These are phyloP conservation scores for Oenanthe oenanthe DNA, from an alignment of 2,113 vertebrate genomes.

Conservation along the genomic window DNA sequence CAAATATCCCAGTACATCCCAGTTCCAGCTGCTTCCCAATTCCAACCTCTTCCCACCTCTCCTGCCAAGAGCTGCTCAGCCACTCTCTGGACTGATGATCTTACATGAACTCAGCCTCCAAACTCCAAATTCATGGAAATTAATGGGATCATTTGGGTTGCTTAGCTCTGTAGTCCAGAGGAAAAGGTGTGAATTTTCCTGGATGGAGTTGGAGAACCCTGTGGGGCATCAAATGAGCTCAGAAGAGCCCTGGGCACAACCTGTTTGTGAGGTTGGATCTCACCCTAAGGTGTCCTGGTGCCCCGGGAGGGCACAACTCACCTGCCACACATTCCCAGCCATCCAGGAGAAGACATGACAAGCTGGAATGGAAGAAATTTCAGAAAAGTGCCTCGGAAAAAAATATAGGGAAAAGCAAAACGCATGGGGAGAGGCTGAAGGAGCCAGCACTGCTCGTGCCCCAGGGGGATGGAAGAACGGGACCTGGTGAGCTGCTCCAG, in stretches of 20 bases:
- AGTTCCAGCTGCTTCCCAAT: not conserved
- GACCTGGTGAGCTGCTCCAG: not conserved
- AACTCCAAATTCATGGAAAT: not conserved
- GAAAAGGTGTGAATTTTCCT: not conserved
- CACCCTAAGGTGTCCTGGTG: not conserved
- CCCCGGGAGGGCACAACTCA: not conserved
- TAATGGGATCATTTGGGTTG: not conserved
- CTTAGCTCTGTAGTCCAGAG: not conserved
- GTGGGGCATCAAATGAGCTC: fast-evolving
- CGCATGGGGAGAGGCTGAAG: not conserved
- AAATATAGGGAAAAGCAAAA: not conserved
- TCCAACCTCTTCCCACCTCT: not conserved
- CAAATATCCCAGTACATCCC: not conserved
- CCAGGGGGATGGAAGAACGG: not conserved
- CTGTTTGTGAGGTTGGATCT: not conserved
- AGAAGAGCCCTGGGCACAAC: not conserved
- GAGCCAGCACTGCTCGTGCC: not conserved
- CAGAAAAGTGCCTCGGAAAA: not conserved
- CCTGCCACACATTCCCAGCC: fast-evolving
- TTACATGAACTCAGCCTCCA: not conserved
- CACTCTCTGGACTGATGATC: not conserved
- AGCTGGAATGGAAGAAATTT: not conserved
- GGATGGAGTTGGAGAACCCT: not conserved
- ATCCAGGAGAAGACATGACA: not conserved
- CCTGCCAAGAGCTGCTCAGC: not conserved